phyloP scores from a whole-genome alignment of 2,888 invertebrate species.

The Caenorhabditis japonica region DNA sequence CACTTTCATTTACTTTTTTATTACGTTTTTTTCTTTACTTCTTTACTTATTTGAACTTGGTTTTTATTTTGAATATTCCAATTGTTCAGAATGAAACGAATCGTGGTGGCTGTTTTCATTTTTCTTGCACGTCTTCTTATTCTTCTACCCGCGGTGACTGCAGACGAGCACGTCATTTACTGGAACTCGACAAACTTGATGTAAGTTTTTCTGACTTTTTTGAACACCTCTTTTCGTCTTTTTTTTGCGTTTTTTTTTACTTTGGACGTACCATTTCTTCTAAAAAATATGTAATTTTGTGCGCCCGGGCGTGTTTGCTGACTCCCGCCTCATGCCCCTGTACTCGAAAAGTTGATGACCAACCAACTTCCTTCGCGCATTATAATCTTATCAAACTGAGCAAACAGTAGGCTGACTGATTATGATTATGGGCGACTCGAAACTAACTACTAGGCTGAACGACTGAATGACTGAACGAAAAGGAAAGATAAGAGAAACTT shows the following conservation, averaged over 20 bases:
- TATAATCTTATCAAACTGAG: constrained; percentile 46
- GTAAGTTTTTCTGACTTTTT: constrained; percentile 20
- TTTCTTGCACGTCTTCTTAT: too few species aligned
- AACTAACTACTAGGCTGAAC: too few species aligned
- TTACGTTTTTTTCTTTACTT: constrained; percentile 1
- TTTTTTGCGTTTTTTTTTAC: too few species aligned
- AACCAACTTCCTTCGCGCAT: constrained; percentile 15
- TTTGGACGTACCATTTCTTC: neutral
- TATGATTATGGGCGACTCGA: constrained; percentile 8
- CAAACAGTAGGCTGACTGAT: too few species aligned
- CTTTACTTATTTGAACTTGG: neutral
- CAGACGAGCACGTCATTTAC: constrained; percentile 28
- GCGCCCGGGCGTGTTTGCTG: neutral
- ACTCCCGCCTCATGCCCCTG: neutral
- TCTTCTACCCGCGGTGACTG: constrained; percentile 1
- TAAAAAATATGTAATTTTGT: neutral
- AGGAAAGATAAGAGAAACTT: constrained; percentile 31
- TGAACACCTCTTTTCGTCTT: too few species aligned
- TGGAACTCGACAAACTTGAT: constrained; percentile 29
- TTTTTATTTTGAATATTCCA: too few species aligned
- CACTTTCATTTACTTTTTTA: constrained; percentile 29
- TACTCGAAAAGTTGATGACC: constrained; percentile 5
- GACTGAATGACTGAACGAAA: constrained; percentile 7
- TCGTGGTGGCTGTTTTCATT: too few species aligned
- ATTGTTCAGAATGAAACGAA: constrained; percentile 36